A percentile compares a stretch with the other conserved stretches of the same genome.
Conservation (phyloP, 1,140 invertebrate genomes). For the Metaphire vulgaris region DNA sequence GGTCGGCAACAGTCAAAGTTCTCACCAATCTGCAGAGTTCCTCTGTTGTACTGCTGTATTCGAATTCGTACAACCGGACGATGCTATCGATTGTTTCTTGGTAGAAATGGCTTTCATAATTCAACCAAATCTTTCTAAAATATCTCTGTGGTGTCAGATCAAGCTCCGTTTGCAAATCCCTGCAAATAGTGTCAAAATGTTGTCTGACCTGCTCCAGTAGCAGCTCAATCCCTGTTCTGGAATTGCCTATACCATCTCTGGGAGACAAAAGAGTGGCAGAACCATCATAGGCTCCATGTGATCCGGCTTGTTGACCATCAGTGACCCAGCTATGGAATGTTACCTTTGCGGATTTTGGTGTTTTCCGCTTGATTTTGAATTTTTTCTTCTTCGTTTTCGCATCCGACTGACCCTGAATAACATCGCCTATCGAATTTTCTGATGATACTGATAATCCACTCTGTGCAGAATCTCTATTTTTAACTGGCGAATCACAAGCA, state of each 20-base stretch:
- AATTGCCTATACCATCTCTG: neutral
- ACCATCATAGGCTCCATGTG: no score
- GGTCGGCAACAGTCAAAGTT: neutral
- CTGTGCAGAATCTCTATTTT: no score
- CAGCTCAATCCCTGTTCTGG: neutral
- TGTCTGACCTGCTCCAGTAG: neutral
- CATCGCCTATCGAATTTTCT: no score
- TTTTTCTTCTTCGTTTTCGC: no score
- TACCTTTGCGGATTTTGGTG: no score
- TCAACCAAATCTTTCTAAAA: constrained; percentile 24
- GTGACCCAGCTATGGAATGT: neutral
- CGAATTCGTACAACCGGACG: neutral
- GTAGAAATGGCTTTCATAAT: constrained; percentile 28
- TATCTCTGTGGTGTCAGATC: neutral
- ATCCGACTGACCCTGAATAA: no score
- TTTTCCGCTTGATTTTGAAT: no score
- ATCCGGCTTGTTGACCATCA: no score
- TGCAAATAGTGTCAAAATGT: constrained; percentile 11
- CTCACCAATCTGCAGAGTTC: neutral
- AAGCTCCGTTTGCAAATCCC: neutral
- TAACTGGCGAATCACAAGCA: no score
- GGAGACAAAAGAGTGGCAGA: no score
- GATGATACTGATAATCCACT: no score
- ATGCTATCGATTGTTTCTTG: constrained; percentile 10
- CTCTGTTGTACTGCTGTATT: neutral